Evolutionary conservation across 2,797 vertebrate genomes (phyloP).

Genomic region (Varecia variegata): DNA sequence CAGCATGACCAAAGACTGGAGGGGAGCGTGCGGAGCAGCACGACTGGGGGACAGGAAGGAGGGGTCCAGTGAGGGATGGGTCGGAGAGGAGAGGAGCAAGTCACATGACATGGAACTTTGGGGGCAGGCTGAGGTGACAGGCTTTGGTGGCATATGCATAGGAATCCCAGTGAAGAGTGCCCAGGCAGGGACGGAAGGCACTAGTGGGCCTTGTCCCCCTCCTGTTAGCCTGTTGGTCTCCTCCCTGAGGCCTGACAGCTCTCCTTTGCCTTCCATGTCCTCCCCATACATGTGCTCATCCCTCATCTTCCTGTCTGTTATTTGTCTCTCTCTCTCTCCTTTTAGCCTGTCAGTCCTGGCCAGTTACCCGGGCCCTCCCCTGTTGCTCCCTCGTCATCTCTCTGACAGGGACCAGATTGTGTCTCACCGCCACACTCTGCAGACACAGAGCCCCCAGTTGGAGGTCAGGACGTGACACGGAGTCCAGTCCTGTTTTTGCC

Average conservation of each 20-base stretch:
- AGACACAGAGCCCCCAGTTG: neutral
- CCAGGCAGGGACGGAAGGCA: neutral
- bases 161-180: neutral
- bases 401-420: neutral
- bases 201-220: neutral
- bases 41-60: neutral
- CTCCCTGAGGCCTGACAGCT: neutral
- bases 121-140: neutral
- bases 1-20: neutral
- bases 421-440: neutral
- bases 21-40: neutral
- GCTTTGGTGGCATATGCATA: neutral
- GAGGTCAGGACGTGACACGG: neutral
- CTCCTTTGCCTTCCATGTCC: neutral
- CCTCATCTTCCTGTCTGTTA: neutral
- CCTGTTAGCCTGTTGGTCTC: neutral
- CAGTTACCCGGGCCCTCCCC: neutral
- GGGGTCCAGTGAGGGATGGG: neutral
- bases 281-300: neutral
- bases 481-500: conserved; percentile 16
- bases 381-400: neutral
- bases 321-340: neutral
- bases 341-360: neutral
- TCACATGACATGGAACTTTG: neutral
- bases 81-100: neutral